Base-by-base conservation (phyloP, 2,888 invertebrate genomes). In the Deroplatys truncata region DNA sequence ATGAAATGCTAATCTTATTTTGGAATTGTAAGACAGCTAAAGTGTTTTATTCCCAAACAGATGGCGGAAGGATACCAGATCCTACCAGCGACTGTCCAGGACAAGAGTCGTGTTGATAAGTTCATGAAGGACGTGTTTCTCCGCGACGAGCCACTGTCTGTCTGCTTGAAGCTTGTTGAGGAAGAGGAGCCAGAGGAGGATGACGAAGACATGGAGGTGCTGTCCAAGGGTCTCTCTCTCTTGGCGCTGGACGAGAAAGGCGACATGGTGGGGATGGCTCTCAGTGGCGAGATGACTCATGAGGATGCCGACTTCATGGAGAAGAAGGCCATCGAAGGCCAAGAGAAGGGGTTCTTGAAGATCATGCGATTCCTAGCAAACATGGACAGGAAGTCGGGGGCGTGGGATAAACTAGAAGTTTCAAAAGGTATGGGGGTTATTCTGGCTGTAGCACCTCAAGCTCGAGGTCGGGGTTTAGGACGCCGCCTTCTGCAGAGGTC, bases 141-240 rank as follows among this genome's bases (percentile, higher is more conserved):
- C 84, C 25, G 20, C n/a, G 84, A 89, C 90, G 90, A 90, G 82
- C 90, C 90, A 25, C 84, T 88, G n/a, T 29, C 49, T 15, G 83
- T 43, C 13, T 35, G 20, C 28, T 9, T 90, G 84, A 84, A 84
- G 84, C 83, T 89, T 84, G 84, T 82, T 25, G 28, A 84, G 10
- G 88, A 83, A 29, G 25, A 13, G n/a, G 84, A 56, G 3, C 25
- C 72, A 3, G 35, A 35, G 20, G 87, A 89, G 5, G 90, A 90
- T n/a, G 72, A 86, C 13, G 35, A 43, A 0, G 89, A 86, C 84
- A n/a, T 83, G 83, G 85, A 89, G 28, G 82, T 82, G n/a, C 86
- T 89, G 28, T 84, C 89, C 8, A 83, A 89, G 86, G 89, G 89
- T 25, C 43, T 83, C n/a, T 82, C 89, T 16, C 43, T 89, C 28